phyloP scores from a whole-genome alignment of 2,797 vertebrate genomes.

The Hapalemur alaotrensis region DNA sequence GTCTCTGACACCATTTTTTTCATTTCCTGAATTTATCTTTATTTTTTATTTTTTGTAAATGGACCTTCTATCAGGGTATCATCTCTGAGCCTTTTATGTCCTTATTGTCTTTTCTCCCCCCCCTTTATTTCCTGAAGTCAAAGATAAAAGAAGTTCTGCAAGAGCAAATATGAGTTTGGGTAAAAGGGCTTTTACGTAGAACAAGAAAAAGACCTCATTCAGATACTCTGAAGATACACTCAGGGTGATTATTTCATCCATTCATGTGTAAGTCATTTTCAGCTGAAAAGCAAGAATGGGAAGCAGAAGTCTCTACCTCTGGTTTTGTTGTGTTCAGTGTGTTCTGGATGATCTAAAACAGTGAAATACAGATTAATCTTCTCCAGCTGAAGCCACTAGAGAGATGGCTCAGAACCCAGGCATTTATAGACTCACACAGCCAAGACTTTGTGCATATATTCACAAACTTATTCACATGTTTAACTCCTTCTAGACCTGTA shows the following conservation, averaged over 20 bases:
- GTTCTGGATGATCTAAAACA: not conserved
- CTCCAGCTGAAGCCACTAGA: not conserved
- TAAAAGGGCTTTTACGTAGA: not conserved
- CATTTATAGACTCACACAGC: not conserved
- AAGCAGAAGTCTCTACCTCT: not conserved
- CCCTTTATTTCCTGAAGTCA: constrained; percentile 38
- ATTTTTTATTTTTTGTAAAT: constrained; percentile 8
- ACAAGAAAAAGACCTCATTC: not conserved
- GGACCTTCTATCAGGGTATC: not conserved
- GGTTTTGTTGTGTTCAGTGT: not conserved
- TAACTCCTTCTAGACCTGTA: not conserved
- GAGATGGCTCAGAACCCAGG: constrained; percentile 15
- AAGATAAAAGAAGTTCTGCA: not conserved
- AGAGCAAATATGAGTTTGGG: not conserved
- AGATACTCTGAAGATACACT: not conserved
- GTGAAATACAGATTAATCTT: not conserved
- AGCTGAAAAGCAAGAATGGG: not conserved
- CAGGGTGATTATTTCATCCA: not conserved
- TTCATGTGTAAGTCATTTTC: not conserved
- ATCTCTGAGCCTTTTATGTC: not conserved
- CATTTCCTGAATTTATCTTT: not conserved
- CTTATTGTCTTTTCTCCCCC: not conserved
- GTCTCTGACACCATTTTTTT: not conserved
- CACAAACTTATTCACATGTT: not conserved
- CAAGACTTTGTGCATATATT: not conserved